Conservation (phyloP, 2,888 invertebrate genomes). For the Aricia artaxerxes region DNA sequence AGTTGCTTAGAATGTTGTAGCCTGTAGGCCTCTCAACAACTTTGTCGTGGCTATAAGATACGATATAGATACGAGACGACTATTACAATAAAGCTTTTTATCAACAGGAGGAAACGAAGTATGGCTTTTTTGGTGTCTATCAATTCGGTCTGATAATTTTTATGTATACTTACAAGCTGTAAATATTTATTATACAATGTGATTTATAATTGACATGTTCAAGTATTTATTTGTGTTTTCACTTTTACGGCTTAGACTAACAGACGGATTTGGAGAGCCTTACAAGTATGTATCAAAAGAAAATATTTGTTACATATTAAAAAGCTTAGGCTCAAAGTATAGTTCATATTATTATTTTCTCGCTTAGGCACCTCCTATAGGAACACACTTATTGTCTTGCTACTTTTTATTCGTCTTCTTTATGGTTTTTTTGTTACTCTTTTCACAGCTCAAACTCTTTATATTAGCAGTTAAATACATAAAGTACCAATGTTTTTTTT, state of each 20-base stretch:
- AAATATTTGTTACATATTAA: not conserved
- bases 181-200: not conserved
- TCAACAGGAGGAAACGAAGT: not conserved
- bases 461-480: not conserved
- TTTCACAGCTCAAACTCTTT: not conserved
- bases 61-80: no score
- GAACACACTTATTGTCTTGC: not conserved
- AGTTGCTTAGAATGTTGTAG: not conserved
- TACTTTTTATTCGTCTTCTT: not conserved
- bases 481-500: not conserved
- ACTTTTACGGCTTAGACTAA: slow-evolving; percentile 77
- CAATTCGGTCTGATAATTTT: no score
- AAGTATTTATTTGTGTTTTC: slow-evolving; percentile 35
- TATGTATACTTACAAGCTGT: not conserved
- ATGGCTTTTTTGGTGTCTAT: no score
- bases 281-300: slow-evolving; percentile 83
- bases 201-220: not conserved
- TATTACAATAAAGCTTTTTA: no score
- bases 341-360: not conserved
- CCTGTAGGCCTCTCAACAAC: not conserved
- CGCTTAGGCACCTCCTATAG: not conserved
- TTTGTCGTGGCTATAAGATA: not conserved
- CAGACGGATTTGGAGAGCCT: slow-evolving; percentile 88
- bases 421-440: not conserved
- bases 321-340: not conserved